Conservation (phyloP, 2,888 invertebrate genomes). For the Aphelenchoides bicaudatus region DNA sequence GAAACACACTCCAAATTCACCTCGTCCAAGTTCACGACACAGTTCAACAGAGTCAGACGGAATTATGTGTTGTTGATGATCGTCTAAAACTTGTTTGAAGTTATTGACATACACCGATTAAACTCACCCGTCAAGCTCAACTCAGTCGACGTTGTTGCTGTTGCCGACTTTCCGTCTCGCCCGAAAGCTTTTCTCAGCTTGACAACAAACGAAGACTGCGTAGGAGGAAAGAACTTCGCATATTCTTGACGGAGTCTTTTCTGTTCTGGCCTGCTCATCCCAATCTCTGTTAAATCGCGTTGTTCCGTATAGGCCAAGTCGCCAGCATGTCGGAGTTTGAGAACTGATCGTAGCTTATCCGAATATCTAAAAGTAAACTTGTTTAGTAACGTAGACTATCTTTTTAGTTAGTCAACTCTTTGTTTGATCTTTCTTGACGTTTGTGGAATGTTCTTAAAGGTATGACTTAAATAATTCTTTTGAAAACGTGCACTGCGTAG, state of each 20-base stretch:
- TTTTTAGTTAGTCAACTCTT: too few relatives aligned
- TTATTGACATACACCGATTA: constrained; percentile 22
- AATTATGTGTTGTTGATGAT: constrained; percentile 58
- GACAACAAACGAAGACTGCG: constrained; percentile 29
- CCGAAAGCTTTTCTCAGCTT: constrained; percentile 42
- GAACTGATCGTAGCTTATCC: constrained; percentile 39
- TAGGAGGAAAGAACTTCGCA: constrained; percentile 72
- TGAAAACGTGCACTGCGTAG: background rate
- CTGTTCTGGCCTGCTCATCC: constrained; percentile 72
- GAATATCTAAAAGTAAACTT: constrained; percentile 46
- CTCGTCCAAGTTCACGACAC: constrained; percentile 82
- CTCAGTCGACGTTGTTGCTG: background rate
- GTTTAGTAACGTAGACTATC: too few relatives aligned
- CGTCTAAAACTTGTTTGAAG: too few relatives aligned
- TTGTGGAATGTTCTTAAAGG: too few relatives aligned
- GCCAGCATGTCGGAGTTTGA: constrained; percentile 55
- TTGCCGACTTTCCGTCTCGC: background rate
- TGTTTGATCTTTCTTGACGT: too few relatives aligned
- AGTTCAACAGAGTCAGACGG: constrained; percentile 45
- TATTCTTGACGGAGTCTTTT: constrained; percentile 87
- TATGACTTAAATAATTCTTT: background rate
- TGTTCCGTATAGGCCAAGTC: constrained; percentile 74
- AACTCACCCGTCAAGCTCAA: background rate
- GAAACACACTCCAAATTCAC: constrained; percentile 90
- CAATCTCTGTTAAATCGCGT: constrained; percentile 83